A percentile compares a stretch with the other conserved stretches of the same genome.
phyloP scores from a whole-genome alignment of 2,797 vertebrate genomes.

The Chloroceryle amazona region DNA sequence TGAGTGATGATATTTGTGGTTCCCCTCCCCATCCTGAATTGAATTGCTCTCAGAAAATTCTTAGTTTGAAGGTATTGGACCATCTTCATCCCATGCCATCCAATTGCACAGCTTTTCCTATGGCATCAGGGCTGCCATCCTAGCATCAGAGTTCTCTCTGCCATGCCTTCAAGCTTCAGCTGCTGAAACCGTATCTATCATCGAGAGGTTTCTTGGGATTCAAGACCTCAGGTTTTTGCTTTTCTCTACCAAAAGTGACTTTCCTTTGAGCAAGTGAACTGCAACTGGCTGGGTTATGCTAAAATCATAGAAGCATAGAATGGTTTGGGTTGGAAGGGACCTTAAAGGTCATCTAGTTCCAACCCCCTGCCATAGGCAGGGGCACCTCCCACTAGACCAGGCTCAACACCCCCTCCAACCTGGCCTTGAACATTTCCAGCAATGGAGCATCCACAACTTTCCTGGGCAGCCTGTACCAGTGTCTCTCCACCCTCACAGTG shows the following conservation, averaged over 20 bases:
- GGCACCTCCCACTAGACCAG: too few species aligned
- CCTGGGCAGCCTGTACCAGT: neutral
- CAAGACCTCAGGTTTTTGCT: neutral
- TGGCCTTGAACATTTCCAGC: neutral
- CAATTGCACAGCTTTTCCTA: neutral
- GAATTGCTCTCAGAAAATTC: neutral
- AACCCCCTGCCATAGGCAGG: neutral
- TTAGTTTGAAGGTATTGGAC: fast-evolving
- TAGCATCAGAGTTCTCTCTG: neutral
- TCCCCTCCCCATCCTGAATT: neutral
- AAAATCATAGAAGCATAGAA: neutral
- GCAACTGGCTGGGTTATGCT: neutral
- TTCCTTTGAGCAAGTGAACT: neutral
- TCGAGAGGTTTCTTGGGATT: neutral
- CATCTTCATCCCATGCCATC: fast-evolving
- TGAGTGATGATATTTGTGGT: too few species aligned
- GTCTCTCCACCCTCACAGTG: neutral
- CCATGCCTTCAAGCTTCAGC: neutral
- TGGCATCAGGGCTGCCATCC: neutral
- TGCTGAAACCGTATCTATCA: fast-evolving
- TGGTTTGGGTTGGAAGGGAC: neutral
- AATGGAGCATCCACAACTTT: neutral
- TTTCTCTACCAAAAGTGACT: neutral
- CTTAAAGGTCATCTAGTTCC: neutral
- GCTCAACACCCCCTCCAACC: neutral